phyloP scores from a whole-genome alignment of 2,888 invertebrate species.

The Leptopilina drosophilae region DNA sequence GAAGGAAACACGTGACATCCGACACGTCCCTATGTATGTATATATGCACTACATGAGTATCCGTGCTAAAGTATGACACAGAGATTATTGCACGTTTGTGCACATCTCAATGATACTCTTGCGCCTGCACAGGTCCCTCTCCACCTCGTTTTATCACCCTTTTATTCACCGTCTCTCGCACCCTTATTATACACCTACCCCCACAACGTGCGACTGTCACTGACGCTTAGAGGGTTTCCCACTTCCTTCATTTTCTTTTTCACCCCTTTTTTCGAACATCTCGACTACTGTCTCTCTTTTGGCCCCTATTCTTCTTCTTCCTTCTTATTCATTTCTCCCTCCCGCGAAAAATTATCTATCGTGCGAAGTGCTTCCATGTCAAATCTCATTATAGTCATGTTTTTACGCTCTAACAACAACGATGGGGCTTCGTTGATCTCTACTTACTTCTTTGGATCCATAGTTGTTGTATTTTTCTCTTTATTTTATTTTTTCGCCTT shows the following conservation, averaged over 20 bases:
- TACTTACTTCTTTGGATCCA: conserved; percentile 27
- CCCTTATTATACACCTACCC: neutral
- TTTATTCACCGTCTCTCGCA: conserved; percentile 2
- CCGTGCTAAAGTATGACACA: conserved; percentile 23
- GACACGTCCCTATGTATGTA: neutral
- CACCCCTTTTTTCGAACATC: conserved; percentile 51
- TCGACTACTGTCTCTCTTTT: conserved; percentile 43
- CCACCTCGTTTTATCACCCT: conserved; percentile 7
- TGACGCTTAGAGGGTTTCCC: conserved; percentile 30
- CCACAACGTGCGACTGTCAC: conserved; percentile 13
- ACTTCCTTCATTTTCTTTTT: conserved; percentile 30
- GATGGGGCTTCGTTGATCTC: conserved; percentile 61
- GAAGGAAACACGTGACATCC: conserved; percentile 33
- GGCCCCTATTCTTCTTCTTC: neutral
- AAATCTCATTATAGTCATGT: conserved; percentile 71
- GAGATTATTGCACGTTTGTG: conserved; percentile 37
- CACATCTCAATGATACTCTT: conserved; percentile 40
- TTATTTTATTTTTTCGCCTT: too few relatives aligned
- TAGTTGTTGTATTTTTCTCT: too few relatives aligned
- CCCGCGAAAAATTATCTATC: conserved; percentile 48
- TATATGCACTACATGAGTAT: conserved; percentile 19
- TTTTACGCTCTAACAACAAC: conserved; percentile 63
- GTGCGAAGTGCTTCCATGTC: conserved; percentile 69
- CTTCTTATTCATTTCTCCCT: conserved; percentile 30
- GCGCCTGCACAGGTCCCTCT: neutral